Base-by-base conservation (phyloP, 2,888 invertebrate species). In the Coremacera marginata region DNA sequence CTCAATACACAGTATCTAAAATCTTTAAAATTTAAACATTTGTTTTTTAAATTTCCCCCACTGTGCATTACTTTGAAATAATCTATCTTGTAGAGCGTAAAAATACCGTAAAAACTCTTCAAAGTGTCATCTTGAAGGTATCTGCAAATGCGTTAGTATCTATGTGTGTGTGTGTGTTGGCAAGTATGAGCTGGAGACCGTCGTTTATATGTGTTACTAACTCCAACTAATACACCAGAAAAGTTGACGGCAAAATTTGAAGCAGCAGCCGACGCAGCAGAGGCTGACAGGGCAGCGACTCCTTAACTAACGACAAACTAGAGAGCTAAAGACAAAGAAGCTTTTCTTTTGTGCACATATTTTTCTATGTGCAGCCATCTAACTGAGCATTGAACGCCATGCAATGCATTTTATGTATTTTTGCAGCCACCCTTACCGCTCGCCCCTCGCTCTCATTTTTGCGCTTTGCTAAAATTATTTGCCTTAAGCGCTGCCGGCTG, bases 311-410 rank as follows among this genome's bases (percentile, higher is more conserved):
- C 67, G 14, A 27, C 51, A 11, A 27, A 49, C 44, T 49, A 19
- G 52, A n/a, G 52, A n/a, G 22, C 70, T 57, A 31, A 16, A 71
- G 22, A 34, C 31, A 34, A 19, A 63, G 73, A 63, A 73, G 73
- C 51, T 72, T 62, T 73, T 67, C 9, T 44, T 37, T 55, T 55
- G 19, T 31, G 31, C 31, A 31, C 27, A 22, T 31, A 60, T 57
- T 52, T 70, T 70, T 67, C 67, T 67, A 68, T 49, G 57, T 75
- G 75, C 75, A 75, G 75, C 68, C 68, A 68, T 75, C 68, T 75
- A 75, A 68, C 60, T 68, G 75, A 55, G 70, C 49, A 37, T 57
- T 71, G 57, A 57, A 22, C 34, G 31, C 60, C 83, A 84, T 84
- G 83, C 80, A 70, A 62, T 68, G 63, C 57, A 19, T 57, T 27